Evolutionary conservation across 2,797 vertebrate species (phyloP), one percentile per base, ranked within the genome.

Genomic region (Lacerta viridis): DNA sequence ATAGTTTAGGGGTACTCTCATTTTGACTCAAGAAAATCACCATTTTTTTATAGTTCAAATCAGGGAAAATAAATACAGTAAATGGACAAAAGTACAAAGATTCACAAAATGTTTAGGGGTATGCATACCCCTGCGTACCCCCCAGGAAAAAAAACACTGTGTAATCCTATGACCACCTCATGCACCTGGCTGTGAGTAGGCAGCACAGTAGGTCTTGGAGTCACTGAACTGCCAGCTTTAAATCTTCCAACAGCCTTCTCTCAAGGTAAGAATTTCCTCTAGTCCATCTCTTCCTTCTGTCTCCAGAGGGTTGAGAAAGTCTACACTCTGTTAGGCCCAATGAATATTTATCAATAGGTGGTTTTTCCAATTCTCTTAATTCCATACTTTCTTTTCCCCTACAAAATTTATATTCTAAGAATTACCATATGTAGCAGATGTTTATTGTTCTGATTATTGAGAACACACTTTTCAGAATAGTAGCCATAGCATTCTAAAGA

Each of bases 391-490:
- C 20, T 66, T 59, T 66, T 77, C 33, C 29, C 71, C 64, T 27
- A 74, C 17, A 87, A 46, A 75, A 6, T 64, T 46, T 20, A 78
- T 5, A 74, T 55, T 55, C 50, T 55, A 78, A 29, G 5, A 39
- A 76, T 55, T 55, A 55, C 50, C 50, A 79, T 23, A 78, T 71
- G 29, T 39, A 72, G 39, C 23, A 85, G 43, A 68, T 66, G n/a
- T 72, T 89, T 46, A 36, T 46, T 36, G n/a, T 15, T 80, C 80
- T 41, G 61, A 59, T 18, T 80, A 46, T 18, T 66, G 25, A 76
- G 59, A 75, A 39, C 78, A 74, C 20, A 80, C 41, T 80, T 80
- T 80, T 75, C 76, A 75, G 41, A 68, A 50, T 66, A 36, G 29
- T 81, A 81, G n/a, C 25, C 71, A 80, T 75, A 7, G 41, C 33